Evolutionary conservation across 2,888 invertebrate genomes (phyloP), one percentile per base, ranked within the genome.

Genomic region (Andrena flavipes): DNA sequence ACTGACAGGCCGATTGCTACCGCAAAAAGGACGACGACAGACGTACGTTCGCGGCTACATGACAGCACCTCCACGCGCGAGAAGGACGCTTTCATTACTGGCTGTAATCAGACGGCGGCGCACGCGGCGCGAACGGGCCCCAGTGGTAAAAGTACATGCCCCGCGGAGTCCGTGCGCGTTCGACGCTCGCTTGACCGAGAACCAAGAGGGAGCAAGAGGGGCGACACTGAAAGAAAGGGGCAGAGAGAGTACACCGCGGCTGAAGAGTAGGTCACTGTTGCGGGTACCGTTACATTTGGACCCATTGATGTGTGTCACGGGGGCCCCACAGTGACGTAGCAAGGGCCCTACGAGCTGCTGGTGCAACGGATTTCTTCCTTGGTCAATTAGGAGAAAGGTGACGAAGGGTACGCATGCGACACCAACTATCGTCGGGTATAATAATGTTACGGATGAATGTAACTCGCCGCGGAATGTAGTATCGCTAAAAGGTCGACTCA

Each of bases 221-320:
- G 71, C 51, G 76, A 83, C 65, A 72, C 80, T 71, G 82, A 75
- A 75, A 59, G 85, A 80, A 80, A 80, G 80, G 67, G 76, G 82
- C 80, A 89, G 85, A 86, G 84, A 85, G 86, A 84, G 80, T 69
- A 48, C 54, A 54, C 29, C n/a, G 33, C 8, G 10, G 23, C 70
- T 64, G 81, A 91, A 56, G 92, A 93, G 93, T 93, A 92, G 93
- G 93, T 93, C 93, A 93, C 87, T 75, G 85, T 48, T 69, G 84
- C 80, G 67, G 87, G 88, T 93, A 93, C 93, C 93, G 93, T 93
- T 93, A 93, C 90, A 88, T 86, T 90, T 89, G 90, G 82, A 91
- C 91, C 90, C 90, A 92, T 91, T 91, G 91, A 93, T 93, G 92
- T 93, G 93, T 93, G 93, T 93, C 93, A 93, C 92, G 91, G 87